Evolutionary conservation across 2,888 invertebrate species (phyloP).

Genomic region (Pristionchus entomophagus): DNA sequence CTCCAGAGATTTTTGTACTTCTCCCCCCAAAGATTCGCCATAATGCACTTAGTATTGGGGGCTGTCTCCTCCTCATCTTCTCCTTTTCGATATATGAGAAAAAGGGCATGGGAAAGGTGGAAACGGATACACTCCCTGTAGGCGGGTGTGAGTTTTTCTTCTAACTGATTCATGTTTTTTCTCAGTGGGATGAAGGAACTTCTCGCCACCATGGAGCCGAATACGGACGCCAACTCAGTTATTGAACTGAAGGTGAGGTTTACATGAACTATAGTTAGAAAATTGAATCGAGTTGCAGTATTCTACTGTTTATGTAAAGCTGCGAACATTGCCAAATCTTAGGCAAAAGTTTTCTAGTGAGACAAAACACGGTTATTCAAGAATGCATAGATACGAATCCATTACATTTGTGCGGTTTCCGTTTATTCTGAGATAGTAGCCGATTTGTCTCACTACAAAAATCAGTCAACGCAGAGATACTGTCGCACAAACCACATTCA

Average conservation of each 20-base stretch:
- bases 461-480: too few species aligned
- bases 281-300: neutral
- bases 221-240: constrained; percentile 72
- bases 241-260: constrained; percentile 68
- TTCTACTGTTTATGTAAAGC: neutral
- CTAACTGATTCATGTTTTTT: neutral
- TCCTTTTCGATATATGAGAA: constrained; percentile 30
- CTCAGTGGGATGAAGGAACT: constrained; percentile 74
- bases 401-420: too few species aligned
- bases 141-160: neutral
- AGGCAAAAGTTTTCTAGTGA: too few species aligned
- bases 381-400: too few species aligned
- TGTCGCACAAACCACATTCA: too few species aligned
- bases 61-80: neutral
- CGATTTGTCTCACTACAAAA: too few species aligned
- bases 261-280: neutral
- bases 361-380: too few species aligned
- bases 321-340: too few species aligned
- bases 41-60: constrained; percentile 40
- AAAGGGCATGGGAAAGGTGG: constrained; percentile 33
- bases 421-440: too few species aligned
- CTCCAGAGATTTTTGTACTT: constrained; percentile 1
- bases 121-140: neutral
- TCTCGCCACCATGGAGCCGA: constrained; percentile 72
- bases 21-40: neutral